phyloP scores from a whole-genome alignment of 2,797 vertebrate genomes.

The Hapalemur alaotrensis region DNA sequence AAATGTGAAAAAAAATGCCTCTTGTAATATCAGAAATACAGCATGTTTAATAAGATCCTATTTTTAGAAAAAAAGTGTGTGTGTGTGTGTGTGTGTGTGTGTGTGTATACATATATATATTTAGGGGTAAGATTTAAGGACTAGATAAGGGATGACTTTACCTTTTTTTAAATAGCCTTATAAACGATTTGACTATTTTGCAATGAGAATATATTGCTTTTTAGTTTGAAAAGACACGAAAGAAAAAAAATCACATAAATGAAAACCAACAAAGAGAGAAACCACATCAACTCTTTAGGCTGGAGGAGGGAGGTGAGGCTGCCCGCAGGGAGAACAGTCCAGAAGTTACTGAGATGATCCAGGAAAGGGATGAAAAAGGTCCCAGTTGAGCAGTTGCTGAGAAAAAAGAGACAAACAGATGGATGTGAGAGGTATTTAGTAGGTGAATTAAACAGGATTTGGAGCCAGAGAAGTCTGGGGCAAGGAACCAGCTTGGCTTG shows the following conservation, averaged over 20 bases:
- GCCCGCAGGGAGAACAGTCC: not conserved
- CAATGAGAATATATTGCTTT: not conserved
- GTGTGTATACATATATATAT: not conserved
- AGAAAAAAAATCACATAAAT: not conserved
- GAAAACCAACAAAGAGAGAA: not conserved
- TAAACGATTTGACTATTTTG: not conserved
- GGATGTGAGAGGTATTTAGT: not conserved
- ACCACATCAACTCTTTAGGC: not conserved
- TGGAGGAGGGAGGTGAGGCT: not conserved
- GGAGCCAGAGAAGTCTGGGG: not conserved
- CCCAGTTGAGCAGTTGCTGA: not conserved
- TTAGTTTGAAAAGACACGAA: constrained; percentile 31
- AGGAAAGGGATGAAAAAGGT: not conserved
- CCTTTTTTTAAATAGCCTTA: not conserved
- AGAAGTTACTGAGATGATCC: not conserved
- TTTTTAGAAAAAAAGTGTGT: not conserved
- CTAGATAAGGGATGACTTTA: not conserved
- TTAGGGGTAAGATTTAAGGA: not conserved
- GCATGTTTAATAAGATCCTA: not conserved
- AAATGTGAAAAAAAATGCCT: not conserved
- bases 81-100: too few relatives aligned
- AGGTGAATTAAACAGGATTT: not conserved
- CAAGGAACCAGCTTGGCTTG: not conserved
- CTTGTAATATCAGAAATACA: constrained; percentile 13
- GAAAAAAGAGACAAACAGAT: not conserved